Percentiles rank a stretch among this genome's conserved stretches.
Evolutionary conservation across 2,113 vertebrate genomes (phyloP).

Genomic region (Ginglymostoma cirratum): DNA sequence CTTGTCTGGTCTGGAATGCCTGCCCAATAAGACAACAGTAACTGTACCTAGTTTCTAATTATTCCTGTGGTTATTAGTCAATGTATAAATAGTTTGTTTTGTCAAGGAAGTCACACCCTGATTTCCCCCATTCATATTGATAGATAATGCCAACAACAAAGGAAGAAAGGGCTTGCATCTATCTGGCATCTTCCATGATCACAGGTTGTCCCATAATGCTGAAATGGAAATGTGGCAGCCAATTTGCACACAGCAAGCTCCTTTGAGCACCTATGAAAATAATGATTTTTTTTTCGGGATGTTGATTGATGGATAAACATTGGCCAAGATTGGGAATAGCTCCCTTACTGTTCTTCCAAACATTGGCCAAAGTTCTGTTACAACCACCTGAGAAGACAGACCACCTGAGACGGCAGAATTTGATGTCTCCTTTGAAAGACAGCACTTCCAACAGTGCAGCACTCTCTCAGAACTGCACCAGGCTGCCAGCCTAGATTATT

Average conservation of each 20-base stretch:
- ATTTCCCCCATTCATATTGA: not conserved
- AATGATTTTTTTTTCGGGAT: not conserved
- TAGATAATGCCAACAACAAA: not conserved
- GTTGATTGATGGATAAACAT: not conserved
- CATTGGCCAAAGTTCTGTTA: too few species aligned
- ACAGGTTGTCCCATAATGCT: too few species aligned
- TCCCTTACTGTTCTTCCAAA: not conserved
- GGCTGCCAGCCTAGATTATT: too few species aligned
- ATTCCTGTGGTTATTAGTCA: not conserved
- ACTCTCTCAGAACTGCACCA: too few species aligned
- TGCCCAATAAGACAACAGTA: not conserved
- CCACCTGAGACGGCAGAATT: too few species aligned
- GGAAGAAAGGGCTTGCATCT: not conserved
- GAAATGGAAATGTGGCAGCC: not conserved
- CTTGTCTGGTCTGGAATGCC: too few species aligned
- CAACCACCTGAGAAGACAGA: too few species aligned
- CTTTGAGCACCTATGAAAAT: not conserved
- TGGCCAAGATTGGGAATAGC: not conserved
- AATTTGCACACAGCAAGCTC: not conserved
- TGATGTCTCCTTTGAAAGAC: too few species aligned
- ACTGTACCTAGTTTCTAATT: too few species aligned
- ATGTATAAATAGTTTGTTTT: not conserved
- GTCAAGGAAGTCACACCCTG: not conserved
- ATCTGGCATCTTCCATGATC: not conserved
- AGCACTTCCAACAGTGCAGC: too few species aligned